Evolutionary conservation across 2,888 invertebrate species (phyloP).

Genomic region (Hedychridium roseum): DNA sequence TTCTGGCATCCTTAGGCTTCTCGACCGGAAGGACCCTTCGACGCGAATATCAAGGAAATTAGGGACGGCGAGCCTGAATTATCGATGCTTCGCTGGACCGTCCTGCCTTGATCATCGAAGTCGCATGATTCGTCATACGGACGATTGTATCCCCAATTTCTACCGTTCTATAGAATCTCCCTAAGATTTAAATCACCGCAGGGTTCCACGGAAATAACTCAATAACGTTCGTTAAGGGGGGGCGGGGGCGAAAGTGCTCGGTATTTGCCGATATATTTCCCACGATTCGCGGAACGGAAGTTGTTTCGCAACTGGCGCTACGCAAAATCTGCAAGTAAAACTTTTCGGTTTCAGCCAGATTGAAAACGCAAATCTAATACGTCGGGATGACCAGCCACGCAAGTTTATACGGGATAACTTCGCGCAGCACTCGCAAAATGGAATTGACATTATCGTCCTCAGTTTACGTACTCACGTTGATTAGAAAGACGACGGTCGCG

Average conservation of each 20-base stretch:
- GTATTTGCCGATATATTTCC: too few relatives aligned
- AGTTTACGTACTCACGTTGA: constrained; percentile 36
- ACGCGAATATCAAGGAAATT: constrained; percentile 61
- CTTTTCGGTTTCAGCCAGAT: constrained; percentile 31
- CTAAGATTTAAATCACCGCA: too few relatives aligned
- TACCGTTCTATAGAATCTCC: too few relatives aligned
- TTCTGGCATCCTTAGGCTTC: constrained; percentile 57
- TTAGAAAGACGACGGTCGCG: constrained; percentile 34
- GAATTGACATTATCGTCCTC: constrained; percentile 28
- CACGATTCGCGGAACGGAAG: too few relatives aligned
- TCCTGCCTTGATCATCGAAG: constrained; percentile 21
- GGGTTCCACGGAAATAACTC: too few relatives aligned
- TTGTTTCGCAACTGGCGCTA: too few relatives aligned
- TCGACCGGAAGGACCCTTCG: constrained; percentile 58
- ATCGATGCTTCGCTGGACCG: constrained; percentile 33
- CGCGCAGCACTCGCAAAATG: constrained; percentile 27
- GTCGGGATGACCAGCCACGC: constrained; percentile 10
- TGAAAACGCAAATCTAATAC: constrained; percentile 25
- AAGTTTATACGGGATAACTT: constrained; percentile 45
- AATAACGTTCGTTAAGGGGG: too few relatives aligned
- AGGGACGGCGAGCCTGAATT: constrained; percentile 45
- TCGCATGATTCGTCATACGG: not conserved
- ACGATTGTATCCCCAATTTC: too few relatives aligned
- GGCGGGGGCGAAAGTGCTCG: too few relatives aligned
- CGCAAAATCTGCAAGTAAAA: constrained; percentile 13